phyloP scores from a whole-genome alignment of 2,797 vertebrate species.

The Ctenochaetus hawaiiensis region DNA sequence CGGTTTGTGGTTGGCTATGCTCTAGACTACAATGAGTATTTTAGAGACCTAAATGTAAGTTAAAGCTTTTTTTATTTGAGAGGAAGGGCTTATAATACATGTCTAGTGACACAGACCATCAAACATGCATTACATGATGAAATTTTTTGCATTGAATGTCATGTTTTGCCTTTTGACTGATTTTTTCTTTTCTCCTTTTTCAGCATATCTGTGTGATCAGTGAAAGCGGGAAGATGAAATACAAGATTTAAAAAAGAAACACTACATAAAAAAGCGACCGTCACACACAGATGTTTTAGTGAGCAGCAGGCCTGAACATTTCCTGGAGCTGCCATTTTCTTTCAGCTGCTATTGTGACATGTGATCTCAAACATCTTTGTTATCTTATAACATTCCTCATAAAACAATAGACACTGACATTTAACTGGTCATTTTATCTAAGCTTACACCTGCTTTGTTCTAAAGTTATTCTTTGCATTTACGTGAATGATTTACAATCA shows the following conservation, averaged over 20 bases:
- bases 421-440: conserved; percentile 29
- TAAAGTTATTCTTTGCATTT: neutral
- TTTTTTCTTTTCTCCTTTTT: conserved; percentile 65
- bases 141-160: conserved; percentile 9
- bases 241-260: conserved; percentile 85
- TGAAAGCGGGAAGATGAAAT: conserved; percentile 92
- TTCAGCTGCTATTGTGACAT: conserved; percentile 61
- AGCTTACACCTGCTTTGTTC: conserved; percentile 7
- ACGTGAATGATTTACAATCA: conserved; percentile 1
- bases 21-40: conserved; percentile 97
- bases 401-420: conserved; percentile 33
- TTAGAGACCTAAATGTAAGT: conserved; percentile 95
- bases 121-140: neutral
- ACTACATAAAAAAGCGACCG: conserved; percentile 28
- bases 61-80: neutral
- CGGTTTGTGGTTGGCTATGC: conserved; percentile 95
- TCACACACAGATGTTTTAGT: conserved; percentile 45
- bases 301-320: conserved; percentile 49
- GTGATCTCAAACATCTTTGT: conserved; percentile 49
- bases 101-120: neutral
- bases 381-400: conserved; percentile 43
- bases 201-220: conserved; percentile 96
- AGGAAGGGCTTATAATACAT: conserved; percentile 7
- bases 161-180: conserved; percentile 25
- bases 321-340: conserved; percentile 35